These are phyloP conservation scores for Aurelia coerulea DNA, from an alignment of 30 jellyfish, hydroid and myxozoan genomes.

Conservation along the genomic window DNA sequence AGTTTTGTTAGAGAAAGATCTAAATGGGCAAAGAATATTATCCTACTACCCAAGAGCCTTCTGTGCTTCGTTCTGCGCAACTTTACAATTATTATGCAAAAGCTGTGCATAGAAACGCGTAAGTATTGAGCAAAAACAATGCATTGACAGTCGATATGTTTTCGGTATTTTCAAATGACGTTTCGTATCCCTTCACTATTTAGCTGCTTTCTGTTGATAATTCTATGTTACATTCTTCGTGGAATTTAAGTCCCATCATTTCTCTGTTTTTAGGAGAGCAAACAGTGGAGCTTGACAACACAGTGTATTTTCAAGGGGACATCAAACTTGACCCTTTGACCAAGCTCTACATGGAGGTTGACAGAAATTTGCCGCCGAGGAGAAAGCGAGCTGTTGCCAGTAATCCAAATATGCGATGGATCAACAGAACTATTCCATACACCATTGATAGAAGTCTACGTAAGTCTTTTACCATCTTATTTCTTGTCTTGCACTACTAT, in stretches of 20 bases:
- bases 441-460: constrained; percentile 61
- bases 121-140: too few species aligned
- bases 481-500: background rate
- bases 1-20: too few species aligned
- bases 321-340: constrained; percentile 81
- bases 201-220: too few species aligned
- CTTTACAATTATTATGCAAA: too few species aligned
- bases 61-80: too few species aligned
- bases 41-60: too few species aligned
- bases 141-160: too few species aligned
- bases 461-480: constrained; percentile 32
- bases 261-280: constrained; percentile 10
- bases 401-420: constrained; percentile 45
- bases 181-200: too few species aligned
- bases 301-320: constrained; percentile 68
- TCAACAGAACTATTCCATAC: constrained; percentile 61
- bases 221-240: too few species aligned
- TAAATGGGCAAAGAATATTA: too few species aligned
- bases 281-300: constrained; percentile 16
- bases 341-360: constrained; percentile 70
- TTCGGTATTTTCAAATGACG: too few species aligned
- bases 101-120: too few species aligned
- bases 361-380: constrained; percentile 72
- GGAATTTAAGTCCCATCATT: background rate
- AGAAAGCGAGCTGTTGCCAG: constrained; percentile 70